phyloP scores from a whole-genome alignment of 1,140 invertebrate species.

The Pogonognathellus flavescens region DNA sequence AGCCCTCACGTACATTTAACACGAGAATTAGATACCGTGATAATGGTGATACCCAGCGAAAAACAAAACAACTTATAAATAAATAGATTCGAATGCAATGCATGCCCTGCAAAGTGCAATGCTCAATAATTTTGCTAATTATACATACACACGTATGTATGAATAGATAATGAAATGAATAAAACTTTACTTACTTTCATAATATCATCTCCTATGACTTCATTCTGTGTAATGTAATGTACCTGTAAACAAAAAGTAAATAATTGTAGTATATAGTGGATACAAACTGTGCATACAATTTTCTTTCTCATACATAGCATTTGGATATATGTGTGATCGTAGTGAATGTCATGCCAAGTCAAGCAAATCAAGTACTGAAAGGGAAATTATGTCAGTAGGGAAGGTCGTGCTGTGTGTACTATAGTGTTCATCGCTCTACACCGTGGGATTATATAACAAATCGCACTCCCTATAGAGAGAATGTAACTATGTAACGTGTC shows the following conservation, averaged over 20 bases:
- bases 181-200: conserved; percentile 19
- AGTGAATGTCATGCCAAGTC: conserved; percentile 14
- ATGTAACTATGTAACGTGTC: too few relatives aligned
- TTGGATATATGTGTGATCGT: background rate
- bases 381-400: conserved; percentile 43
- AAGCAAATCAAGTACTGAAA: conserved; percentile 47
- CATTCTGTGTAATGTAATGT: conserved; percentile 29
- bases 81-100: too few relatives aligned
- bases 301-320: background rate
- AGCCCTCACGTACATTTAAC: too few relatives aligned
- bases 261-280: background rate
- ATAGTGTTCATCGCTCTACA: background rate
- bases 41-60: too few relatives aligned
- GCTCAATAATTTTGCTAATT: too few relatives aligned
- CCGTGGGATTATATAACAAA: conserved; percentile 21
- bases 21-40: too few relatives aligned
- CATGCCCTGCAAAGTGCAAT: too few relatives aligned
- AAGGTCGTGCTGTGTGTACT: conserved; percentile 2
- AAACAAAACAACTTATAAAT: too few relatives aligned
- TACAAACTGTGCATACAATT: too few relatives aligned
- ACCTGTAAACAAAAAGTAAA: conserved; percentile 32
- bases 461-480: too few relatives aligned
- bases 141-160: too few relatives aligned
- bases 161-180: conserved; percentile 8
- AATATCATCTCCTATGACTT: conserved; percentile 20